Conservation (phyloP, 2,888 invertebrate genomes). For the Platycnemis pennipes region DNA sequence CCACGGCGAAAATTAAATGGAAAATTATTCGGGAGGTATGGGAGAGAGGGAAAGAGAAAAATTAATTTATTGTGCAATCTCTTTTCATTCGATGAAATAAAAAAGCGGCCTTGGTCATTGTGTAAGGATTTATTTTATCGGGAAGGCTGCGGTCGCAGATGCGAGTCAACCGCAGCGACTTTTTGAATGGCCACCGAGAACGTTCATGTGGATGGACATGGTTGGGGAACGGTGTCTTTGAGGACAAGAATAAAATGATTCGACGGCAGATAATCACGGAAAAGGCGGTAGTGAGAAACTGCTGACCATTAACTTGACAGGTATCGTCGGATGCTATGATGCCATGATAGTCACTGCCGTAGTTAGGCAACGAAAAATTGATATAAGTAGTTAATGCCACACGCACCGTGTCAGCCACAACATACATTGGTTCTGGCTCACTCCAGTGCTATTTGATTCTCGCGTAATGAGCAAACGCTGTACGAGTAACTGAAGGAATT, state of each 20-base stretch:
- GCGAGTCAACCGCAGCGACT: neutral
- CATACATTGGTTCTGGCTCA: too few species aligned
- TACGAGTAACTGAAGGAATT: neutral
- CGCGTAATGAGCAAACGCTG: neutral
- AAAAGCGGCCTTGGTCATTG: neutral
- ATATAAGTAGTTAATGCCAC: neutral
- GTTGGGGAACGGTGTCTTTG: neutral
- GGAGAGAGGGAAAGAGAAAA: slow-evolving; percentile 22
- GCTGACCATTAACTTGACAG: neutral
- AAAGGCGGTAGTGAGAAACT: neutral
- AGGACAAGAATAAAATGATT: neutral
- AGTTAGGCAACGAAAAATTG: neutral
- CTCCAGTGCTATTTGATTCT: neutral
- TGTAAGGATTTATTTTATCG: slow-evolving; percentile 6
- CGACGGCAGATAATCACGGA: neutral
- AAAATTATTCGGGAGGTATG: slow-evolving; percentile 45
- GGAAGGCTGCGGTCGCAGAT: neutral
- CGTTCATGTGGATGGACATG: neutral
- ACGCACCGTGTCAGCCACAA: too few species aligned
- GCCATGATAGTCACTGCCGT: neutral
- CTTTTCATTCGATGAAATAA: slow-evolving; percentile 46
- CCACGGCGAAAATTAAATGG: slow-evolving; percentile 45
- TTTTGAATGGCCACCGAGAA: slow-evolving; percentile 20
- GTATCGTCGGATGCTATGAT: neutral
- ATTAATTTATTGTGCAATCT: slow-evolving; percentile 32